These are phyloP conservation scores for Malurus cyaneus DNA, from an alignment of 2,113 vertebrate genomes.

Conservation along the genomic window DNA sequence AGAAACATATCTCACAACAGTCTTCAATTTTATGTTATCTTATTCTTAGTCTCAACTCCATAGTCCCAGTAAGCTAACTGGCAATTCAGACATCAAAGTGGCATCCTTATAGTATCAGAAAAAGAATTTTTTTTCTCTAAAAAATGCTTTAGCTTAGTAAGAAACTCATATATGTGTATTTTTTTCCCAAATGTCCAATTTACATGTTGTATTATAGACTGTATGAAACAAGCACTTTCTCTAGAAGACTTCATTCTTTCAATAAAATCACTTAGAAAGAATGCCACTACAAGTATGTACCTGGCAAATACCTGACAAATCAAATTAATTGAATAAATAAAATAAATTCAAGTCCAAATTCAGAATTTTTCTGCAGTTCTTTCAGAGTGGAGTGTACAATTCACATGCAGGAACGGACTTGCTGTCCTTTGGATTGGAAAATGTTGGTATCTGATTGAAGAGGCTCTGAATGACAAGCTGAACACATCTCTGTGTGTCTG, in stretches of 20 bases:
- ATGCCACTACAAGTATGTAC: background rate
- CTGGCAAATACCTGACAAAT: background rate
- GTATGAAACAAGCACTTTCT: background rate
- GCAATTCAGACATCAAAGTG: background rate
- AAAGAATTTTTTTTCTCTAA: background rate
- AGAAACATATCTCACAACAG: background rate
- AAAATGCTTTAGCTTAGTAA: background rate
- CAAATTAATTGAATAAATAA: background rate
- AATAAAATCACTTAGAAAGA: background rate
- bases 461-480: background rate
- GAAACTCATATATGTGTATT: background rate
- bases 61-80: background rate
- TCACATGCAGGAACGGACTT: background rate
- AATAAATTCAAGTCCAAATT: background rate
- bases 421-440: background rate
- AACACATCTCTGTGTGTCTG: background rate
- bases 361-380: background rate
- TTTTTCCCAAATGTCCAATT: background rate
- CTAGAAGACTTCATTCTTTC: background rate
- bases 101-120: background rate
- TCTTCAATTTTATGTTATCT: background rate
- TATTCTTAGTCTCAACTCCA: background rate
- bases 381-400: background rate
- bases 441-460: background rate
- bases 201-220: background rate